Evolutionary conservation across 2,113 vertebrate species (phyloP).

Genomic region (Lates calcarifer): DNA sequence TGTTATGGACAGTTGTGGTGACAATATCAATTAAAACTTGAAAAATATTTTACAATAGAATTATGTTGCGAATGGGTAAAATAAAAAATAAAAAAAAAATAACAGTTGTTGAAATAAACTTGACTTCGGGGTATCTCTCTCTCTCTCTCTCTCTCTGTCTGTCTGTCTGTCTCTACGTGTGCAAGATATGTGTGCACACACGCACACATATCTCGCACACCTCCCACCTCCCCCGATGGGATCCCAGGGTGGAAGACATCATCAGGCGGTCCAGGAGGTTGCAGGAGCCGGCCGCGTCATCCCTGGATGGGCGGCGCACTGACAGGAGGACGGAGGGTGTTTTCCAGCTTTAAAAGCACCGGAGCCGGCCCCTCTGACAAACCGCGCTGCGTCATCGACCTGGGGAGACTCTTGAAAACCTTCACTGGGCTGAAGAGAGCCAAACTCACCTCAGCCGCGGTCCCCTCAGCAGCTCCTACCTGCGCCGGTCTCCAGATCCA

Average conservation of each 20-base stretch:
- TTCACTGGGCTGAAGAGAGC: constrained; percentile 56
- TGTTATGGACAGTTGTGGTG: background rate
- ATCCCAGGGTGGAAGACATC: constrained; percentile 74
- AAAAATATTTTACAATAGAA: too few relatives aligned
- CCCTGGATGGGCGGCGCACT: constrained; percentile 86
- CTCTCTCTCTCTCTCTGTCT: background rate
- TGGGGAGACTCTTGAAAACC: constrained; percentile 80
- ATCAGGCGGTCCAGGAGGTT: constrained; percentile 75
- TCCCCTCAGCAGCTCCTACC: constrained; percentile 37
- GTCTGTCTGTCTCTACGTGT: background rate
- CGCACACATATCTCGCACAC: background rate
- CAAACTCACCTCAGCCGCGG: constrained; percentile 62
- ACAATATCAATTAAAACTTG: background rate
- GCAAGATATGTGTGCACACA: background rate
- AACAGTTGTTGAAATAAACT: constrained; percentile 5
- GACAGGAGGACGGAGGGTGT: constrained; percentile 85
- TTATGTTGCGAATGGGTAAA: too few relatives aligned
- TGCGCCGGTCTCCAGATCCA: constrained; percentile 28
- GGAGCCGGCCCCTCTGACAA: constrained; percentile 84
- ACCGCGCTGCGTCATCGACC: constrained; percentile 89
- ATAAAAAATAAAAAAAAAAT: background rate
- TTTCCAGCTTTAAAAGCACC: constrained; percentile 96
- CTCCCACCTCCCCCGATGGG: constrained; percentile 65
- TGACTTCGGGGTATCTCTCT: constrained; percentile 11
- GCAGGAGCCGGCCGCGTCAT: constrained; percentile 86